Base-by-base conservation (phyloP, 2,888 invertebrate species). In the Pseudolycoriella hygida region DNA sequence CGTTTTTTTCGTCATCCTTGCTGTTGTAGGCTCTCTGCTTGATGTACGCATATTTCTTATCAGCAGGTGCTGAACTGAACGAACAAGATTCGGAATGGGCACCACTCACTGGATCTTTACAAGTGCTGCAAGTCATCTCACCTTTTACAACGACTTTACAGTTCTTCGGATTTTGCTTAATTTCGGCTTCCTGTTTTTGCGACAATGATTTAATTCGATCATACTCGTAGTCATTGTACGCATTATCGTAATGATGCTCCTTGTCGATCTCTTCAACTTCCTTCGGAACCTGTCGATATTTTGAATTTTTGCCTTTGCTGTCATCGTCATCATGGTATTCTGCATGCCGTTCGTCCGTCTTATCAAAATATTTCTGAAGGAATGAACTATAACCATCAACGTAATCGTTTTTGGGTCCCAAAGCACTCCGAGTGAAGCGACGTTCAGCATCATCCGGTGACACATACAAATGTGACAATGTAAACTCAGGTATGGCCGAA, bases 81-180 rank as follows among this genome's bases (percentile, higher is more conserved):
- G 81, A 79, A 57, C 87, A 88, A 12, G 78, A 79, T 59, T 87
- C 86, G 50, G 76, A 84, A 48, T 78, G 76, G 20, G 79, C 83
- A 40, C 82, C 81, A 2, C 77, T 78, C 57, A 78, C 76, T 1
- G 77, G 72, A 56, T 84, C 77, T 52, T 78, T 76, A 56, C 87
- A 88, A 2, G 81, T 69, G 50, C 73, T 73, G 58, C 85, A 86
- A 11, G 72, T 70, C 74, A 76, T 75, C n/a, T 32, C 14, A 15
- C 43, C 43, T 6, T 25, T 14, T n/a, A 43, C 17, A n/a, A 56
- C 52, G 46, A 60, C 54, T 53, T 74, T 70, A 52, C 84, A 84
- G 52, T 75, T 73, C 49, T 73, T 73, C 14, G 72, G 71, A 49
- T 74, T 72, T 56, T 72, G 69, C 54, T 73, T 74, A 31, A 75